A percentile compares a stretch with the other conserved stretches of the same genome.
Conservation (phyloP, 2,888 invertebrate species). For the Stictocephala bisonia region DNA sequence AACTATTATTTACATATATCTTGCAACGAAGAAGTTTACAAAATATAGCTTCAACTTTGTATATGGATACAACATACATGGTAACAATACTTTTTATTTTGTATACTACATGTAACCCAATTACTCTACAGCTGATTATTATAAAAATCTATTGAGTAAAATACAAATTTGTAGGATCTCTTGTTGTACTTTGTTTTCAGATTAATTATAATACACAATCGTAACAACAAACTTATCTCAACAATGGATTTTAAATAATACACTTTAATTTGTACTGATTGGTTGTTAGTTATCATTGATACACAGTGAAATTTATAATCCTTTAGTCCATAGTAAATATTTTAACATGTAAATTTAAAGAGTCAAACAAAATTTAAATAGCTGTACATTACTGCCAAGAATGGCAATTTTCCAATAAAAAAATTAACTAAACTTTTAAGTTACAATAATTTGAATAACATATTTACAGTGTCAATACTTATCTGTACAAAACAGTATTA, state of each 20-base stretch:
- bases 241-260: slow-evolving; percentile 34
- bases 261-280: slow-evolving; percentile 32
- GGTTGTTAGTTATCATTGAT: no score
- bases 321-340: no score
- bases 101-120: not conserved
- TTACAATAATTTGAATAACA: no score
- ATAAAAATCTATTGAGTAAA: slow-evolving; percentile 32
- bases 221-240: slow-evolving; percentile 18
- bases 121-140: slow-evolving; percentile 1
- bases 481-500: no score
- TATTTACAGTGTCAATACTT: no score
- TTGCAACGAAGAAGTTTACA: slow-evolving; percentile 18
- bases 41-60: slow-evolving; percentile 28
- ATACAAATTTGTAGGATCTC: slow-evolving; percentile 5
- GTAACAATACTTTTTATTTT: slow-evolving; percentile 25
- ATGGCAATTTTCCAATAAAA: no score
- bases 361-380: no score
- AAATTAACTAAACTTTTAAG: no score
- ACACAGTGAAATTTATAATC: no score
- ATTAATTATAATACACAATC: slow-evolving; percentile 37
- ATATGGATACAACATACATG: slow-evolving; percentile 2
- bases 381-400: no score
- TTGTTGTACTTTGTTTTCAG: slow-evolving; percentile 35
- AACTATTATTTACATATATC: slow-evolving; percentile 21
- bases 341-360: no score